Evolutionary conservation across 2,888 invertebrate genomes (phyloP).

Genomic region (Amblyjoppa proteus): DNA sequence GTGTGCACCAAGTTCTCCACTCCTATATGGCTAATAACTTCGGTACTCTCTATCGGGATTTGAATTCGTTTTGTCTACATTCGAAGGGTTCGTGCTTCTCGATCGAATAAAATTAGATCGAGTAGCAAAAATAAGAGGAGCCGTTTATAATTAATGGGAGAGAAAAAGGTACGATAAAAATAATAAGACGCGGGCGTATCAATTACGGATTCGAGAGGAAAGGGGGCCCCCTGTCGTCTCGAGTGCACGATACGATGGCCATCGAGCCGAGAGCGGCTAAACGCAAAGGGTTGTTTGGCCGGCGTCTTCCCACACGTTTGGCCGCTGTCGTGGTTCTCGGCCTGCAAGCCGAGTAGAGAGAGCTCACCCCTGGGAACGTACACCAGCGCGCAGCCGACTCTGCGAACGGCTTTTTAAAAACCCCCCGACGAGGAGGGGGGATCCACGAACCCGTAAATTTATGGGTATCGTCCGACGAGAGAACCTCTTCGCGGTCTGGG

Average conservation of each 20-base stretch:
- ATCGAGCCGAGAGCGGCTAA: conserved; percentile 44
- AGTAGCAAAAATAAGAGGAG: neutral
- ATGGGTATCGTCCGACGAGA: conserved; percentile 54
- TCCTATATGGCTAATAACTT: neutral
- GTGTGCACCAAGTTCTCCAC: neutral
- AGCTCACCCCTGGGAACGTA: conserved; percentile 59
- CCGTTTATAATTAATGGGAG: neutral
- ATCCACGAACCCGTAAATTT: conserved; percentile 63
- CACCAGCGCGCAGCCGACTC: conserved; percentile 34
- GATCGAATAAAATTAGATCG: neutral
- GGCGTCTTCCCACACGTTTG: conserved; percentile 69
- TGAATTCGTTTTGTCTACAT: neutral
- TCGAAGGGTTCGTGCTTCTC: neutral
- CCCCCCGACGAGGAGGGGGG: conserved; percentile 44
- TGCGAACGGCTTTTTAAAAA: conserved; percentile 62
- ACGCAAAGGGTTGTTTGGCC: conserved; percentile 61
- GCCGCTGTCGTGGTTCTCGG: conserved; percentile 61
- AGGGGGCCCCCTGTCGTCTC: conserved; percentile 30
- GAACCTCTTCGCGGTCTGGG: conserved; percentile 43
- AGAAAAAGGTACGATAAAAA: neutral
- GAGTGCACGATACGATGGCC: conserved; percentile 21
- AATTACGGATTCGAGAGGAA: conserved; percentile 35
- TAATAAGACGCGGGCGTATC: conserved; percentile 29
- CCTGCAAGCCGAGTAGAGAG: conserved; percentile 26
- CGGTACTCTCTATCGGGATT: neutral